Conservation (phyloP, 2,888 invertebrate species). For the Alloscopus bannaensis region DNA sequence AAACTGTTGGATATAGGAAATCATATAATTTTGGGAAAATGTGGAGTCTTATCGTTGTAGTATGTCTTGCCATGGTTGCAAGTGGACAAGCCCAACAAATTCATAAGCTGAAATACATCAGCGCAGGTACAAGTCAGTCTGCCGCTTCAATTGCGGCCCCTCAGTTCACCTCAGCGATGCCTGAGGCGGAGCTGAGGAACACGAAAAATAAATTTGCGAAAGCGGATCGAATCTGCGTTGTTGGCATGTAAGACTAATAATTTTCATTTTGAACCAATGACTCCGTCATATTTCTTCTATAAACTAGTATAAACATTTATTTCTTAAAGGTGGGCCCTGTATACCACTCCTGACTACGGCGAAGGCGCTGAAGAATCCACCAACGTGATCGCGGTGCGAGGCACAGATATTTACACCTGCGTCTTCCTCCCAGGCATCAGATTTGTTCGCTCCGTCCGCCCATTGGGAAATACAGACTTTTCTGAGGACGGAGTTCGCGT, state of each 20-base stretch:
- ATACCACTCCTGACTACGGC: conserved; percentile 41
- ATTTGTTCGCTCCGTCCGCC: conserved; percentile 28
- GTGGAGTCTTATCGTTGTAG: no score
- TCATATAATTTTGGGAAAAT: no score
- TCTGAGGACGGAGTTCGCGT: conserved; percentile 11
- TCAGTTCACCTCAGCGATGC: conserved; percentile 30
- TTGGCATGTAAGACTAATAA: conserved; percentile 41
- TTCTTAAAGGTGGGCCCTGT: conserved; percentile 48
- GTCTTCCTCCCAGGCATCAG: conserved; percentile 25
- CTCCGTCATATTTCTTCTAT: neutral
- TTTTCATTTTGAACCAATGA: neutral
- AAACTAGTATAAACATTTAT: conserved; percentile 1
- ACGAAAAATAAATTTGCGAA: conserved; percentile 19
- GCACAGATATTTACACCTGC: conserved; percentile 26
- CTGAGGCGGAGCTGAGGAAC: conserved; percentile 2
- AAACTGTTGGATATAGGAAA: no score
- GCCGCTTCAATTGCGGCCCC: neutral
- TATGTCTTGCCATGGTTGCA: no score
- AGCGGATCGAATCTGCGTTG: conserved; percentile 25
- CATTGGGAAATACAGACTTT: conserved; percentile 18
- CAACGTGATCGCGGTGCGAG: conserved; percentile 44
- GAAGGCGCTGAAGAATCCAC: conserved; percentile 41
- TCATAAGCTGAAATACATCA: conserved; percentile 28
- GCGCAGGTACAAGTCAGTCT: neutral
- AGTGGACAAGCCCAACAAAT: no score